Evolutionary conservation across 2,888 invertebrate species (phyloP), one percentile per base, ranked within the genome.

Genomic region (Stenoptilia bipunctidactyla): DNA sequence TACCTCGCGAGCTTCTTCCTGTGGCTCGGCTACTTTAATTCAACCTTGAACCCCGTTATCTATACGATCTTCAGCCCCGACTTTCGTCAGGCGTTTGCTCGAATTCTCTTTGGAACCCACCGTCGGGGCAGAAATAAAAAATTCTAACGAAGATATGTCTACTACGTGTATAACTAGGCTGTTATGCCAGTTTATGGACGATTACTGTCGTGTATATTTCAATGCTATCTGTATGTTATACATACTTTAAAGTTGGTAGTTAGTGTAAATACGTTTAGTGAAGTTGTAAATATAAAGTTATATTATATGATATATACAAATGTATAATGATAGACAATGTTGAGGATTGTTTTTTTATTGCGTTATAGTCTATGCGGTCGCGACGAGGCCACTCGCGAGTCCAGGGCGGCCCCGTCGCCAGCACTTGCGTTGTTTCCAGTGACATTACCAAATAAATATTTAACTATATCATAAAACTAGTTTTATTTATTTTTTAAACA

Each of bases 51-150:
- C 69, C 96, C 96, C 10, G 91, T 96, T 46, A 92, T 96, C 60
- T 96, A 96, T 68, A 96, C 95, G n/a, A 92, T 96, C 57, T 96
- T 96, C 75, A 94, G 92, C 61, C 96, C 96, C 15, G 95, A 96
- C 64, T 96, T 96, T 66, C 87, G 96, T 54, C 91, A 91, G 64
- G 96, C 96, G 30, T 96, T 96, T 76, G 92, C 93, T 47, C 88
- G 94, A 48, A 92, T 96, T 50, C 86, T 96, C 39, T 92, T 92
- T 71, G 92, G 92, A 39, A 73, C 83, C 1, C 85, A 84, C 46
- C 61, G 85, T 27, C 67, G 85, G 10, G 71, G 82, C 25, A 68
- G 85, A 1, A 83, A 82, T 58, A 82, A 83, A 74, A 83, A 82
- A 68, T 83, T 79, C 80, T 83, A 82, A 79, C 80, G 63, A 67